phyloP scores from a whole-genome alignment of 1,140 invertebrate species.

The Zaprionus ghesquierei region DNA sequence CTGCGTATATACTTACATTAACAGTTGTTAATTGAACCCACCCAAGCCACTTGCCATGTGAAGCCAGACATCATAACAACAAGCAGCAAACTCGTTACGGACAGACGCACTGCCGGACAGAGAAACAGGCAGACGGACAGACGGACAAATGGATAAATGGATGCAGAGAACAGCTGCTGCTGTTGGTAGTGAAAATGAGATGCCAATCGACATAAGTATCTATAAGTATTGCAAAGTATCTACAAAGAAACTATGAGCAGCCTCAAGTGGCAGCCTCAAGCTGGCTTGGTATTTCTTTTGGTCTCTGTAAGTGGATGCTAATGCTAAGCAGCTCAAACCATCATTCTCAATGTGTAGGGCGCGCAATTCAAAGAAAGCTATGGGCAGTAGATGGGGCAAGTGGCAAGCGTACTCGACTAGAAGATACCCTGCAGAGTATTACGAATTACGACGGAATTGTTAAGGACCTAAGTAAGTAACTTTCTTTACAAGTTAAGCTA shows the following conservation, averaged over 20 bases:
- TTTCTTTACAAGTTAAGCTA: too few species aligned
- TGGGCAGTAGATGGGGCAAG: background rate
- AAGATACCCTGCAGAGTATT: too few species aligned
- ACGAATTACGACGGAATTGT: too few species aligned
- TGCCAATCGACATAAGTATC: conserved; percentile 8
- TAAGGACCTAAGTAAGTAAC: too few species aligned
- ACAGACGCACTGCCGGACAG: background rate
- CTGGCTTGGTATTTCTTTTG: background rate
- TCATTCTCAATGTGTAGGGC: background rate
- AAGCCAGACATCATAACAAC: conserved; percentile 36
- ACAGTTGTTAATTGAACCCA: conserved; percentile 26
- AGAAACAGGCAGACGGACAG: too few species aligned
- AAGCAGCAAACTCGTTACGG: conserved; percentile 16
- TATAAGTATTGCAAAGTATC: background rate
- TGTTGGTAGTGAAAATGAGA: conserved; percentile 1
- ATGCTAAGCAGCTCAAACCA: background rate
- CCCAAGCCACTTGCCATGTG: too few species aligned
- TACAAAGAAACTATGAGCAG: background rate
- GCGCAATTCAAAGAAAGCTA: background rate
- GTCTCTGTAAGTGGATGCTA: background rate
- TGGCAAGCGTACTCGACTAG: background rate
- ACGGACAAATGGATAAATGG: background rate
- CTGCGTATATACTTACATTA: conserved; percentile 22
- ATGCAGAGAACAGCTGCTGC: background rate
- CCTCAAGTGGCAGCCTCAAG: background rate